These are phyloP conservation scores for Melanotaenia maccullochi DNA, from an alignment of 2,797 vertebrate genomes.

Conservation along the genomic window DNA sequence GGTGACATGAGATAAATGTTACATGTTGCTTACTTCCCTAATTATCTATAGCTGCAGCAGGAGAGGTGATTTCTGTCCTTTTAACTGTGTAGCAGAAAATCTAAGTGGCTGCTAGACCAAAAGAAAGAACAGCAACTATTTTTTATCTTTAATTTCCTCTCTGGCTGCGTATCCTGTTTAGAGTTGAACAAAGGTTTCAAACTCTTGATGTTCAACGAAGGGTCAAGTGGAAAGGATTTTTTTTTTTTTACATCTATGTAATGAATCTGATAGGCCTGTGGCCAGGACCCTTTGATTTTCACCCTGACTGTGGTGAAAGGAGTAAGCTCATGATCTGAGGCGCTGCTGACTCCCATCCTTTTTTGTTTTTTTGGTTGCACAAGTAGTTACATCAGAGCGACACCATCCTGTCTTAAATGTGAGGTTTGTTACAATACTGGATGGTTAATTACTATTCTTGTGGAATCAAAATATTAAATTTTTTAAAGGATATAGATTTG, in stretches of 20 bases:
- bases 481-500: neutral
- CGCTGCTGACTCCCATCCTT: too few species aligned
- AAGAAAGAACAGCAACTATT: conserved; percentile 54
- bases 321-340: neutral
- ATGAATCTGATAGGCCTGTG: conserved; percentile 43
- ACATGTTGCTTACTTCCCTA: conserved; percentile 27
- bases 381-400: too few species aligned
- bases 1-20: neutral
- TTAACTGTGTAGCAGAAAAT: conserved; percentile 11
- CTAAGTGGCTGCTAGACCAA: neutral
- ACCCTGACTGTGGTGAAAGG: neutral
- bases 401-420: too few species aligned
- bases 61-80: conserved; percentile 20
- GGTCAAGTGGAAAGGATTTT: conserved; percentile 29
- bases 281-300: conserved; percentile 35
- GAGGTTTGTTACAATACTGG: neutral
- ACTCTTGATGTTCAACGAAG: conserved; percentile 36
- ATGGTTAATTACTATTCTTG: neutral
- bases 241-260: conserved; percentile 24
- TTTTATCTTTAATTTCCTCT: conserved; percentile 62
- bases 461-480: neutral
- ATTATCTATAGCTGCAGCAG: conserved; percentile 42
- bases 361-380: too few species aligned
- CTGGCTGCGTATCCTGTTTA: conserved; percentile 66
- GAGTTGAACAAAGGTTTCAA: conserved; percentile 41